Evolutionary conservation across 2,888 invertebrate genomes (phyloP), one percentile per base, ranked within the genome.

Genomic region (Morpho achilles): DNA sequence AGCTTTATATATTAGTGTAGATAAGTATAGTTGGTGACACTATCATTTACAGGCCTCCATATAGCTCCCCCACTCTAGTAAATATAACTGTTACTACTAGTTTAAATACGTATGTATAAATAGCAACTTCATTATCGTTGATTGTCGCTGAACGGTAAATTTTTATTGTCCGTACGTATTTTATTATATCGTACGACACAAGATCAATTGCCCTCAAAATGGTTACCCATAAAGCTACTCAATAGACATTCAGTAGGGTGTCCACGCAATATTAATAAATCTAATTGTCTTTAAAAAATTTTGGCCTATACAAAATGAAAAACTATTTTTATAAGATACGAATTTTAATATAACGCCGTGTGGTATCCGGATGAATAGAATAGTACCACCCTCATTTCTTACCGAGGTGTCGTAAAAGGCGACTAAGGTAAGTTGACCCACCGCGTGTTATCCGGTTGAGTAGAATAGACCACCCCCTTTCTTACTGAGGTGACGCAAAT

Each of bases 161-260:
- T 53, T 53, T 53, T 45, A 45, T 40, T 45, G 53, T 10, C 39
- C 32, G 39, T 32, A 53, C 50, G 46, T 16, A 10, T 32, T 56
- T 56, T 56, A 56, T 47, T 45, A 54, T 47, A 56, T 46, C 41
- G 8, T 16, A 42, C 8, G 44, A 50, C 46, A 51, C 41, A 51
- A 47, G 23, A 42, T 41, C 56, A 51, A 51, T 56, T 46, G 41
- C 49, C 43, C 44, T 32, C 23, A 10, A 7, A 43, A 56, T 47
- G 51, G 51, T 41, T 46, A 41, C 41, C 50, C 39, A 51, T 51
- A 56, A 50, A 56, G 56, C 41, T 51, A 23, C 50, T 44, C 45
- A 53, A 53, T 53, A 45, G 46, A 39, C 50, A 46, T 41, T 46
- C n/a, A 8, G 55, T 55, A 55, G 51, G 56, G 46, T 42, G 46